Evolutionary conservation across 2,888 invertebrate genomes (phyloP).

Genomic region (Zygogramma bicolorata): DNA sequence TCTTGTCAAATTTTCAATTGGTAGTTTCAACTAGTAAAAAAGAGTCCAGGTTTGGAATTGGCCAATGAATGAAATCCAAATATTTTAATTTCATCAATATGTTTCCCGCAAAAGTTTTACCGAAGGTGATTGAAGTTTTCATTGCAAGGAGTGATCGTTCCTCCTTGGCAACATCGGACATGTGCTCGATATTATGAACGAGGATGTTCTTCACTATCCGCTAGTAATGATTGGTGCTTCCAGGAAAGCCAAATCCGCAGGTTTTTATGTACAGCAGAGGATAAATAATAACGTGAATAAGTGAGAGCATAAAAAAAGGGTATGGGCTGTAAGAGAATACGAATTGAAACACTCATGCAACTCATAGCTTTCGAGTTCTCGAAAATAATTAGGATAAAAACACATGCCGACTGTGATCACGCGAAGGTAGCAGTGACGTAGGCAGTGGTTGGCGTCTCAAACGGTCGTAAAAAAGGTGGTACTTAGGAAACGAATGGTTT

Average conservation of each 20-base stretch:
- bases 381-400: slow-evolving; percentile 53
- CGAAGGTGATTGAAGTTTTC: too few relatives aligned
- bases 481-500: background rate
- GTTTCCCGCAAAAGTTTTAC: too few relatives aligned
- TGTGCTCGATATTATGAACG: background rate
- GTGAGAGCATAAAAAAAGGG: slow-evolving; percentile 23
- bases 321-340: slow-evolving; percentile 18
- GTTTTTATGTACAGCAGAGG: slow-evolving; percentile 20
- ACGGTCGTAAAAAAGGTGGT: background rate
- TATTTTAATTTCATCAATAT: too few relatives aligned
- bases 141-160: too few relatives aligned
- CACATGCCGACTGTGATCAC: slow-evolving; percentile 41
- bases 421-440: slow-evolving; percentile 35
- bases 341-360: slow-evolving; percentile 42
- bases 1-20: too few relatives aligned
- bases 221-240: slow-evolving; percentile 1
- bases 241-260: slow-evolving; percentile 7
- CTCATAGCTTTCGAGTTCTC: slow-evolving; percentile 42
- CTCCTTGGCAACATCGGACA: background rate
- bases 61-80: too few relatives aligned
- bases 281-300: slow-evolving; percentile 22
- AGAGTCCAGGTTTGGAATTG: too few relatives aligned
- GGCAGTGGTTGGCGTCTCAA: background rate
- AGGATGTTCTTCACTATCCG: background rate
- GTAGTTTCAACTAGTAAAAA: too few relatives aligned